These are phyloP conservation scores for Melanerpes aurifrons DNA, from an alignment of 2,113 vertebrate species.

Conservation along the genomic window DNA sequence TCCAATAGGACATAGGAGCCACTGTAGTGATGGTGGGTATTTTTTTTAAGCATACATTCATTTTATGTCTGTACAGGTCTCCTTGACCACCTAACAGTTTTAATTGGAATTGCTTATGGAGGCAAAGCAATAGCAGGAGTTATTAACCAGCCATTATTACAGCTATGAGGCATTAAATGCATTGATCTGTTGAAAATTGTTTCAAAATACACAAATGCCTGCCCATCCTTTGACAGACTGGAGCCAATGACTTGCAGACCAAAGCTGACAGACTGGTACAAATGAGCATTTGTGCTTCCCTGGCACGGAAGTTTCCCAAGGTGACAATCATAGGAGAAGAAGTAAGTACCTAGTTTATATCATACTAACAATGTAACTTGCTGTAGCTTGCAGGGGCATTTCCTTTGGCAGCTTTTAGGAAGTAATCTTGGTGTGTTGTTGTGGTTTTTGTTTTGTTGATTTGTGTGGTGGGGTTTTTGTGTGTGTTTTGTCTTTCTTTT, in stretches of 20 bases:
- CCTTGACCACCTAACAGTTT: conserved; percentile 94
- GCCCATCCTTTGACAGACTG: conserved; percentile 75
- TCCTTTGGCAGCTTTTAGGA: neutral
- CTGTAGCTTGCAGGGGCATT: neutral
- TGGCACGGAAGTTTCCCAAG: conserved; percentile 88
- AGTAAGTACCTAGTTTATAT: conserved; percentile 71
- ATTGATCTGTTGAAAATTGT: neutral
- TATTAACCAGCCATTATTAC: conserved; percentile 98
- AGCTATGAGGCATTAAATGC: conserved; percentile 91
- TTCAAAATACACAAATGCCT: neutral
- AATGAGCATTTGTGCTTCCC: conserved; percentile 92
- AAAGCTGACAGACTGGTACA: conserved; percentile 93
- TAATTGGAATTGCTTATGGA: conserved; percentile 93
- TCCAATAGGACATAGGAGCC: neutral
- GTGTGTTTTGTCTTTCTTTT: no score
- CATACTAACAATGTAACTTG: neutral
- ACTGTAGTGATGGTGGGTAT: neutral
- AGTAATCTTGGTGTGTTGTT: neutral
- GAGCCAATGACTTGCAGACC: conserved; percentile 92
- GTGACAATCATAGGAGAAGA: conserved; percentile 97
- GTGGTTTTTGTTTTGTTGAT: neutral
- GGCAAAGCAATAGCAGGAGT: conserved; percentile 95
- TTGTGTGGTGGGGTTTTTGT: no score
- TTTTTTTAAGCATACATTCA: neutral
- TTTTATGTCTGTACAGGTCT: conserved; percentile 81